phyloP scores from a whole-genome alignment of 2,113 vertebrate species.

The Siniperca chuatsi region DNA sequence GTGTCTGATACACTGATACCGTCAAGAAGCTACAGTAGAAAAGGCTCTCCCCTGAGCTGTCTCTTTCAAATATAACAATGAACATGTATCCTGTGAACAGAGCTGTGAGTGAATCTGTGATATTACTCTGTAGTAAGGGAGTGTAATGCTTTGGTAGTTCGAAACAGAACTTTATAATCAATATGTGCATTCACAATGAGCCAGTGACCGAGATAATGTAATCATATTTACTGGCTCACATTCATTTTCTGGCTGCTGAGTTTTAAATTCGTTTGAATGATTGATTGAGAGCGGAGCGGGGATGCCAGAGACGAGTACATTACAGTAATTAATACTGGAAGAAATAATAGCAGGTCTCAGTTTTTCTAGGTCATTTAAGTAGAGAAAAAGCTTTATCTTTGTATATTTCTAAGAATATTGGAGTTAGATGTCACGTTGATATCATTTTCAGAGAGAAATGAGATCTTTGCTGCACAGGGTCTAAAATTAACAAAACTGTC shows the following conservation, averaged over 20 bases:
- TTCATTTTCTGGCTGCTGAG: constrained; percentile 48
- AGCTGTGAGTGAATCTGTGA: background rate
- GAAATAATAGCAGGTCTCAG: constrained; percentile 27
- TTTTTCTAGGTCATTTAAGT: constrained; percentile 27
- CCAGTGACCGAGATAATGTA: constrained; percentile 26
- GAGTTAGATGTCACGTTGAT: background rate
- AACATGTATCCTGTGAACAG: background rate
- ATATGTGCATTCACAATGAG: constrained; percentile 38
- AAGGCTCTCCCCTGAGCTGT: background rate
- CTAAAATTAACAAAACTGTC: background rate
- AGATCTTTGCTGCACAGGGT: background rate
- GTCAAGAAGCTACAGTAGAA: constrained; percentile 2
- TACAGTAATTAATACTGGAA: constrained; percentile 52
- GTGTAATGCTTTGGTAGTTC: constrained; percentile 5
- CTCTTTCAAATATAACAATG: constrained; percentile 28
- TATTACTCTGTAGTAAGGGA: background rate
- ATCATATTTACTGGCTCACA: constrained; percentile 42
- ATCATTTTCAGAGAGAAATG: background rate
- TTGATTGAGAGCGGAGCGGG: constrained; percentile 23
- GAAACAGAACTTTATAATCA: constrained; percentile 33
- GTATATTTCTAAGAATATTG: background rate
- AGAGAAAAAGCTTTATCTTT: background rate
- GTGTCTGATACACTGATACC: constrained; percentile 19
- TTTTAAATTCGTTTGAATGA: constrained; percentile 51
- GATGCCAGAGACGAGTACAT: constrained; percentile 25